Evolutionary conservation across 2,888 invertebrate species (phyloP).

Genomic region (Leucophora obtusa): DNA sequence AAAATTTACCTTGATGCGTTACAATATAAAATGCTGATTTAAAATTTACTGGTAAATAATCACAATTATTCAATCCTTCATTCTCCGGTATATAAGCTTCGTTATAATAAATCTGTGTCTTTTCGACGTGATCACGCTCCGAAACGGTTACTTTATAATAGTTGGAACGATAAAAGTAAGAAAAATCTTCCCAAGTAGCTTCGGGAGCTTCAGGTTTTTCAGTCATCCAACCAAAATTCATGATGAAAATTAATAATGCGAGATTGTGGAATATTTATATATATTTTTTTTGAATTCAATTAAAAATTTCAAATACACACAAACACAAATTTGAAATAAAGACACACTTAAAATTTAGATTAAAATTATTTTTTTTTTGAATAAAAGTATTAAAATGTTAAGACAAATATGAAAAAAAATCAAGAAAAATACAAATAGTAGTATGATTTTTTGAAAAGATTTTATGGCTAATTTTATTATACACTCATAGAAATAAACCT

Average conservation of each 20-base stretch:
- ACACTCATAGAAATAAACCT: too few relatives aligned
- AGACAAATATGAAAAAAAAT: slow-evolving; percentile 59
- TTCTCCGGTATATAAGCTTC: slow-evolving; percentile 76
- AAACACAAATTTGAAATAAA: slow-evolving; percentile 73
- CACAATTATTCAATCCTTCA: slow-evolving; percentile 75
- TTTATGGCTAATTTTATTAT: too few relatives aligned
- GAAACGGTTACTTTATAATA: slow-evolving; percentile 79
- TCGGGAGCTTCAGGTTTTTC: slow-evolving; percentile 77
- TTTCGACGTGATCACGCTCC: slow-evolving; percentile 79
- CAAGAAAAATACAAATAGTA: not conserved
- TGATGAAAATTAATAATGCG: slow-evolving; percentile 50
- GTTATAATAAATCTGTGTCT: slow-evolving; percentile 74
- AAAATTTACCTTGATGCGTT: slow-evolving; percentile 79
- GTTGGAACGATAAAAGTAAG: slow-evolving; percentile 77
- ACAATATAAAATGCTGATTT: slow-evolving; percentile 78
- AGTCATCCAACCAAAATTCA: slow-evolving; percentile 77
- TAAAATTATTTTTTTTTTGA: slow-evolving; percentile 68
- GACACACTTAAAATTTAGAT: slow-evolving; percentile 78
- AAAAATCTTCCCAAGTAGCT: slow-evolving; percentile 80
- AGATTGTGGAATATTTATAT: not conserved
- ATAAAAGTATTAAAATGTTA: slow-evolving; percentile 31
- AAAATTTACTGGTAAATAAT: slow-evolving; percentile 78
- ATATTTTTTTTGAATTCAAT: slow-evolving; percentile 35
- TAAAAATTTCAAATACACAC: slow-evolving; percentile 47
- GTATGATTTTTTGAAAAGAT: too few relatives aligned